phyloP scores from a whole-genome alignment of 2,797 vertebrate species.

The Sebastes matsubarae region DNA sequence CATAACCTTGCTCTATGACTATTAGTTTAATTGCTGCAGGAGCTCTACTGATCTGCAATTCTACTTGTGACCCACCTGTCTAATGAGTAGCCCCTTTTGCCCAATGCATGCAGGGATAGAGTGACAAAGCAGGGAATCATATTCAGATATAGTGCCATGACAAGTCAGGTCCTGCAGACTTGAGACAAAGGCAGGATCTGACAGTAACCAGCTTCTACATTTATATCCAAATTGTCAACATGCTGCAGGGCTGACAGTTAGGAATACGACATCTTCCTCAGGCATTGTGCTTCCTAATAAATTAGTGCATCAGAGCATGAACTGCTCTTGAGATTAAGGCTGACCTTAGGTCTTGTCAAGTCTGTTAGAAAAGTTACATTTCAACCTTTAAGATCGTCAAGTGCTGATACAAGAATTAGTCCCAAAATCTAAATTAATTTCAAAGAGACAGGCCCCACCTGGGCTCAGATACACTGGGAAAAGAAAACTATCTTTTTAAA shows the following conservation, averaged over 20 bases:
- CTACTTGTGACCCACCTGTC: neutral
- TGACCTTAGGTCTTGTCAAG: slow-evolving; percentile 41
- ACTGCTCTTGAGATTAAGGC: slow-evolving; percentile 18
- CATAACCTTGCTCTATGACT: neutral
- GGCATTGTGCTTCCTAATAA: slow-evolving; percentile 8
- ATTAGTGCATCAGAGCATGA: slow-evolving; percentile 32
- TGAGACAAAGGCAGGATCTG: slow-evolving; percentile 20
- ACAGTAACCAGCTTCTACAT: slow-evolving; percentile 38
- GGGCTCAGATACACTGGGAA: neutral
- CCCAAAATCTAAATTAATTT: neutral
- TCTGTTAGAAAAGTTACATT: slow-evolving; percentile 35
- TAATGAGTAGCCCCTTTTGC: neutral
- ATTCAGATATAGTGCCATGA: neutral
- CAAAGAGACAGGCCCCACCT: neutral
- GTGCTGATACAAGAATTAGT: neutral
- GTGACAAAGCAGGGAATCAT: neutral
- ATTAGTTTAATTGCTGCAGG: neutral
- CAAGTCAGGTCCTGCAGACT: neutral
- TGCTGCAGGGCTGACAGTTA: slow-evolving; percentile 18
- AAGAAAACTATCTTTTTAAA: neutral
- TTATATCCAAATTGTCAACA: slow-evolving; percentile 25
- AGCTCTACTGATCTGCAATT: neutral
- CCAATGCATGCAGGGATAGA: neutral
- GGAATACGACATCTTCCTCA: slow-evolving; percentile 28
- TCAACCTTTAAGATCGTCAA: slow-evolving; percentile 42